These are phyloP conservation scores for Pluvialis apricaria DNA, from an alignment of 2,113 vertebrate genomes.

Conservation along the genomic window DNA sequence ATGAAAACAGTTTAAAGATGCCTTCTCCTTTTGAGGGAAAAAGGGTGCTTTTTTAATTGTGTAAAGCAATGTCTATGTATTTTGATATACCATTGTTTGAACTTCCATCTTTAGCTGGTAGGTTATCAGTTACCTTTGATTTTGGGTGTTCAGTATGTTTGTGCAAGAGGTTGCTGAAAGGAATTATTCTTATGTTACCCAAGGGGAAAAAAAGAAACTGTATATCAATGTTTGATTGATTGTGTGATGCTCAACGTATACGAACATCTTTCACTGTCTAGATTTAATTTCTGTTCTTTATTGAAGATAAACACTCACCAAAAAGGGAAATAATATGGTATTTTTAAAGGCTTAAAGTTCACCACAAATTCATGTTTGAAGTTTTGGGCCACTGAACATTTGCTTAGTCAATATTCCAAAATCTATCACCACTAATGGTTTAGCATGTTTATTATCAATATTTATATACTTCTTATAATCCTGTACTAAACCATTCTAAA, in stretches of 20 bases:
- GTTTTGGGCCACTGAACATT: slow-evolving; percentile 55
- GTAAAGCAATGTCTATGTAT: slow-evolving; percentile 72
- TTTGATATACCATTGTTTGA: slow-evolving; percentile 92
- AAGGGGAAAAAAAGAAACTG: slow-evolving; percentile 47
- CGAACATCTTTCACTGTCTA: slow-evolving; percentile 72
- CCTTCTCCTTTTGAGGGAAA: slow-evolving; percentile 76
- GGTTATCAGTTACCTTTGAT: slow-evolving; percentile 66
- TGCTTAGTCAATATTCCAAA: slow-evolving; percentile 51
- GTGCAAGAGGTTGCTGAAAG: slow-evolving; percentile 69
- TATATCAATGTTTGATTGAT: slow-evolving; percentile 79
- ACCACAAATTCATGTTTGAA: slow-evolving; percentile 19
- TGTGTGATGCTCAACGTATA: slow-evolving; percentile 79
- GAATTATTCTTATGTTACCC: slow-evolving; percentile 71
- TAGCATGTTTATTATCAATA: slow-evolving; percentile 36
- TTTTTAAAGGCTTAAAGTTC: slow-evolving; percentile 48
- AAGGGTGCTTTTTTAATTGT: slow-evolving; percentile 79
- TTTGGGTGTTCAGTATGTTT: slow-evolving; percentile 63
- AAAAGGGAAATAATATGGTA: slow-evolving; percentile 29
- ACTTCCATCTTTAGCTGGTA: slow-evolving; percentile 83
- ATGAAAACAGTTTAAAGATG: slow-evolving; percentile 71
- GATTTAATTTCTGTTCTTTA: slow-evolving; percentile 77
- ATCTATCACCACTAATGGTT: slow-evolving; percentile 48
- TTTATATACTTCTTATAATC: slow-evolving; percentile 42
- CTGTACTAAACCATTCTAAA: slow-evolving; percentile 62
- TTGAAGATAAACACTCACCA: slow-evolving; percentile 85